Percentiles rank a stretch among this genome's conserved stretches.
Evolutionary conservation across 2,113 vertebrate genomes (phyloP).

Genomic region (Piaya cayana): DNA sequence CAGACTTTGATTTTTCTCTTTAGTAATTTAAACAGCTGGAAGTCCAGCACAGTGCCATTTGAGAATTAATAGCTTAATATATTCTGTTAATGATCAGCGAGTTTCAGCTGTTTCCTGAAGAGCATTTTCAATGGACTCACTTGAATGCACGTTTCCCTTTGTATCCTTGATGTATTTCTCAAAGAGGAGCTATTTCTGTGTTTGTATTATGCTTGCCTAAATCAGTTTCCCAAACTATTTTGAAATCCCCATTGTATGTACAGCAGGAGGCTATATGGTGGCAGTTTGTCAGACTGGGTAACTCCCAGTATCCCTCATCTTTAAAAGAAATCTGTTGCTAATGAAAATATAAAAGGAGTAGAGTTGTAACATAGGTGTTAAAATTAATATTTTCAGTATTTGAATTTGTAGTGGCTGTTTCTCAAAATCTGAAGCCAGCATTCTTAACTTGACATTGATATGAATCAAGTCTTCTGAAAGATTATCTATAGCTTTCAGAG

Average conservation of each 20-base stretch:
- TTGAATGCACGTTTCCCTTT: background rate
- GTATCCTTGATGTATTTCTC: background rate
- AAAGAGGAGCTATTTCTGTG: background rate
- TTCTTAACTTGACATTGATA: background rate
- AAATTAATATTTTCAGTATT: background rate
- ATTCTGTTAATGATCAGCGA: background rate
- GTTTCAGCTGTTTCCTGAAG: background rate
- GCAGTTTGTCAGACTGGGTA: background rate
- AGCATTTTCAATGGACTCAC: background rate
- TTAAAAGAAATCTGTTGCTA: background rate
- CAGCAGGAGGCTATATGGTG: background rate
- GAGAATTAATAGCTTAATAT: background rate
- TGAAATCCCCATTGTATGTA: background rate
- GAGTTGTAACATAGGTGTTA: background rate
- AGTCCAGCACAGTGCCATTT: background rate
- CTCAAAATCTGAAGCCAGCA: background rate
- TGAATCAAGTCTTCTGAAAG: background rate
- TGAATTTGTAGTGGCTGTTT: background rate
- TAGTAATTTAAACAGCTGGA: background rate
- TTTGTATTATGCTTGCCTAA: slow-evolving; percentile 8
- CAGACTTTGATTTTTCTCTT: background rate
- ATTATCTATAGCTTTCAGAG: background rate
- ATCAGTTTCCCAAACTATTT: background rate
- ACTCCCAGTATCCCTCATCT: background rate
- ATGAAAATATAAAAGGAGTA: background rate